These are phyloP conservation scores for Athetis lepigone DNA, from an alignment of 2,888 invertebrate species.

Conservation along the genomic window DNA sequence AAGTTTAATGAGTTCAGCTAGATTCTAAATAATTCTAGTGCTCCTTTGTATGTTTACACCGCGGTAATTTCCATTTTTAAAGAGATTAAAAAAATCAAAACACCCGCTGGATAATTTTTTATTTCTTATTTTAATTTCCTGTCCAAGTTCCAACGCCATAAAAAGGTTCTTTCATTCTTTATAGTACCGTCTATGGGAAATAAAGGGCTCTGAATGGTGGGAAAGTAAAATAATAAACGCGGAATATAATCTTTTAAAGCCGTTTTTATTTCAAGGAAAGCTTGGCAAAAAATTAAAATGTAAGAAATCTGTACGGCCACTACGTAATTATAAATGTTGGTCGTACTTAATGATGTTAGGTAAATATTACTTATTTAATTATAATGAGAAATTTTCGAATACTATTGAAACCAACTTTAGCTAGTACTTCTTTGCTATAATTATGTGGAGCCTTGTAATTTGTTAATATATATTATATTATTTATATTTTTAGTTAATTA, in stretches of 20 bases:
- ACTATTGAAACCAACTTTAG: neutral
- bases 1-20: too few relatives aligned
- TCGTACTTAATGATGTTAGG: neutral
- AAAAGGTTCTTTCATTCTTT: slow-evolving; percentile 34
- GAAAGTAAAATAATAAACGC: slow-evolving; percentile 44
- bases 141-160: slow-evolving; percentile 21
- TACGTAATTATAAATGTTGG: neutral
- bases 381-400: neutral
- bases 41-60: neutral
- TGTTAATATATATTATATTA: too few relatives aligned
- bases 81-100: slow-evolving; percentile 8
- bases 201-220: slow-evolving; percentile 28
- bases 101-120: neutral
- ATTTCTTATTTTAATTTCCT: slow-evolving; percentile 52
- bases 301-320: slow-evolving; percentile 1
- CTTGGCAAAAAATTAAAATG: neutral
- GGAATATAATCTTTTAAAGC: slow-evolving; percentile 28
- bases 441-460: too few relatives aligned
- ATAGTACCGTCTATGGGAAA: slow-evolving; percentile 25
- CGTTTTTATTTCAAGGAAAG: slow-evolving; percentile 9
- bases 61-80: neutral
- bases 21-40: neutral
- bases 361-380: neutral
- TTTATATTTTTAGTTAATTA: too few relatives aligned
- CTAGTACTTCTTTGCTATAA: too few relatives aligned